Conservation (phyloP, 2,113 vertebrate species). For the Strix uralensis region DNA sequence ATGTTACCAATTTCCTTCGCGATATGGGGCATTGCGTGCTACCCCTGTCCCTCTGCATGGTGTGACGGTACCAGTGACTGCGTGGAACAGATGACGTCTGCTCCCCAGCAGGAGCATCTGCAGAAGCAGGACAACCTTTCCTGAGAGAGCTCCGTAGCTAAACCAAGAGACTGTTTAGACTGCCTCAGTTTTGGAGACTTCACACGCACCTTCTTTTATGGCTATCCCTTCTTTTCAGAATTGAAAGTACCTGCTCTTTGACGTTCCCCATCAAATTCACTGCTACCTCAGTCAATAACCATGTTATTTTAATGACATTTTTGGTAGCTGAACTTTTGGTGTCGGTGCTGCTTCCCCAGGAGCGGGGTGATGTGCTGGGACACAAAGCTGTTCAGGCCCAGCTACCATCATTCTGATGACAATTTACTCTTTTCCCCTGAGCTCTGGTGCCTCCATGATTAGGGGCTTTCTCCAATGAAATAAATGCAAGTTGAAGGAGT, state of each 20-base stretch:
- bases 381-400: neutral
- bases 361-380: neutral
- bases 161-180: neutral
- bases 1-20: fast-evolving
- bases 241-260: neutral
- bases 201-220: neutral
- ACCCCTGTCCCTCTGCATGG: neutral
- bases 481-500: neutral
- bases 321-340: neutral
- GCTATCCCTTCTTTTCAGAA: neutral
- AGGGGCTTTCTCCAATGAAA: neutral
- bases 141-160: neutral
- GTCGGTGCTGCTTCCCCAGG: neutral
- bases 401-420: neutral
- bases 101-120: neutral
- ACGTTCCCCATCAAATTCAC: neutral
- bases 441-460: neutral
- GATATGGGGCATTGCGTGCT: neutral
- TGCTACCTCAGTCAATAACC: neutral
- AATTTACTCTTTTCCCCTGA: neutral
- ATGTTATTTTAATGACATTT: neutral
- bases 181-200: neutral
- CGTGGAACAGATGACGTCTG: neutral
- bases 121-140: neutral
- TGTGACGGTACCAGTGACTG: neutral